Evolutionary conservation across 2,888 invertebrate species (phyloP).

Genomic region (Leptinotarsa tumamoca): DNA sequence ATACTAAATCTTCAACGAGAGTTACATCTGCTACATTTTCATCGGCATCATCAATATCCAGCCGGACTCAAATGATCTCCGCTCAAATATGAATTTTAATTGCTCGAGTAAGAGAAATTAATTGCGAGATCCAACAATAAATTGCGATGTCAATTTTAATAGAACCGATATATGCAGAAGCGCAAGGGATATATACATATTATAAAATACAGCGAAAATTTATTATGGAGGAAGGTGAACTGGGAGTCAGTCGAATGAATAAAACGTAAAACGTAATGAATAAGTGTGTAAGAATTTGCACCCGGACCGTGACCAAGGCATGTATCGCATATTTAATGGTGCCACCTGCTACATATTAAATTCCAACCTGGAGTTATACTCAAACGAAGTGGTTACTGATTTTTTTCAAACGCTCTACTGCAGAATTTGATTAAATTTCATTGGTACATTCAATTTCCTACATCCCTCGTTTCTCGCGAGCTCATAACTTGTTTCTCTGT

Average conservation of each 20-base stretch:
- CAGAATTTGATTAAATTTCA: conserved; percentile 21
- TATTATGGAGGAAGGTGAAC: conserved; percentile 40
- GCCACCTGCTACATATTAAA: conserved; percentile 59
- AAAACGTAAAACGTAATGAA: conserved; percentile 43
- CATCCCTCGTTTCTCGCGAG: conserved; percentile 18
- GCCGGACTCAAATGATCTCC: not conserved
- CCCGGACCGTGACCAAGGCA: conserved; percentile 50
- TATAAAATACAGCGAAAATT: conserved; percentile 30
- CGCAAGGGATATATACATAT: conserved; percentile 16
- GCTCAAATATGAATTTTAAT: conserved; percentile 32
- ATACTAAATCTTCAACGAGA: conserved; percentile 3
- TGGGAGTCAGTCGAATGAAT: conserved; percentile 30
- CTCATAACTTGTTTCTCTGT: conserved; percentile 3
- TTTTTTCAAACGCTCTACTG: conserved; percentile 12
- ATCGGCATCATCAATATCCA: conserved; percentile 9
- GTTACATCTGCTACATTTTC: conserved; percentile 13
- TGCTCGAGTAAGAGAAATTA: conserved; percentile 32
- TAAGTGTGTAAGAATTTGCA: conserved; percentile 46
- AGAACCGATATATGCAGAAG: conserved; percentile 30
- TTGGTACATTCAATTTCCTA: conserved; percentile 24
- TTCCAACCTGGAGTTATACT: conserved; percentile 36
- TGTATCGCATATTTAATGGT: conserved; percentile 56
- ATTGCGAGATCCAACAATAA: conserved; percentile 32
- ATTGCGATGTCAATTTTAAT: conserved; percentile 36
- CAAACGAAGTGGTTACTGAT: conserved; percentile 23